Evolutionary conservation across 2,113 vertebrate species (phyloP), one percentile per base, ranked within the genome.

Genomic region (Girardinichthys multiradiatus): DNA sequence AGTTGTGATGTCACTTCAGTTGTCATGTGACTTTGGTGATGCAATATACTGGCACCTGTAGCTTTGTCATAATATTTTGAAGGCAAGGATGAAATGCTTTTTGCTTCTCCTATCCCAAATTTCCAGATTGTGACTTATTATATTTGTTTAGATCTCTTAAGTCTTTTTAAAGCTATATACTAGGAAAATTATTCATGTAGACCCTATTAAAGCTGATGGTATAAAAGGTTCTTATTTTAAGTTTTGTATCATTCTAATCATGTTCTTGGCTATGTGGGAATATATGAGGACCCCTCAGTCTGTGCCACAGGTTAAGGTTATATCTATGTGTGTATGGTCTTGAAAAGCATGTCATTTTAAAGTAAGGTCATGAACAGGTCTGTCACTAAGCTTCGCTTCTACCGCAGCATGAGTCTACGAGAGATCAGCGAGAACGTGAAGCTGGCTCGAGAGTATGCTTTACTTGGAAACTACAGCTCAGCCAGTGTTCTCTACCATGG

Each of bases 401-500:
- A 4, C 35, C 45, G 28, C 81, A 95, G 91, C 85, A 99, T 99
- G 98, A 99, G 96, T 94, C 93, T 98, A 70, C 93, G 94, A 77
- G 97, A 98, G 92, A 98, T 99, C 86, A 96, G 91, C 72, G 98
- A 99, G 91, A 99, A 99, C 76, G 95, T 99, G 78, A 98, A 98
- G 82, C 87, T 99, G 91, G 98, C 97, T 66, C 95, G 97, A 28
- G 98, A 99, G 81, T 99, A 98, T 76, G 97, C 98, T 1, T 77
- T 99, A 74, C 93, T 99, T 88, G 98, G 98, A 72, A 99, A 98
- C 92, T 99, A 99, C 45, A 97, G 95, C 84, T 97, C 98, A 13
- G 97, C 98, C 0, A 94, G 96, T 80, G 97, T 99, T 45, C 97
- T 97, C 80, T 99, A 99, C 71, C 95, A 96, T 45, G 98, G 97